Percentiles rank a stretch among this genome's conserved stretches.
Conservation (phyloP, 2,797 vertebrate genomes). For the Sebastes itinus region DNA sequence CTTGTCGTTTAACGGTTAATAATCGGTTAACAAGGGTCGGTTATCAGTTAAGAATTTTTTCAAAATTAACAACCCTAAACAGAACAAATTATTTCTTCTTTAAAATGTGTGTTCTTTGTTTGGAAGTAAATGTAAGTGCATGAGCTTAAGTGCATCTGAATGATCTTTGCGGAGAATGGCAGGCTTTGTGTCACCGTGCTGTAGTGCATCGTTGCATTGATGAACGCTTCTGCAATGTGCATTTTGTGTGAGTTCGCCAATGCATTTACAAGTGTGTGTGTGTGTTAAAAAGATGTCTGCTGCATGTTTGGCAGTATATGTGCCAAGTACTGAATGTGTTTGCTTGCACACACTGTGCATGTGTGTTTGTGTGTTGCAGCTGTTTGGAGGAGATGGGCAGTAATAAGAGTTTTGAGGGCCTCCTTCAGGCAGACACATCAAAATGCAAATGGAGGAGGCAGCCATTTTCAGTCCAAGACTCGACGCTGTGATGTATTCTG, state of each 20-base stretch:
- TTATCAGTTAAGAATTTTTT: no score
- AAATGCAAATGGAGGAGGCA: constrained; percentile 56
- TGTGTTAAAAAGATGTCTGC: background rate
- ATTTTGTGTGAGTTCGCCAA: background rate
- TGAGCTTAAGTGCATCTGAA: background rate
- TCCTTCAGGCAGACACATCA: constrained; percentile 54
- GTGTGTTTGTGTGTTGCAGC: constrained; percentile 7
- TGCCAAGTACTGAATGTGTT: constrained; percentile 3
- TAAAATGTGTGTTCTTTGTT: background rate
- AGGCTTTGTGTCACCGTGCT: background rate
- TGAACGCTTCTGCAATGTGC: background rate
- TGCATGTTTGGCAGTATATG: background rate
- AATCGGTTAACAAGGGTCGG: no score
- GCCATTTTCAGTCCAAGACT: constrained; percentile 18
- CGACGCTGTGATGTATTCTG: constrained; percentile 14
- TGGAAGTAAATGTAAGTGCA: background rate
- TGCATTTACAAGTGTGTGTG: background rate
- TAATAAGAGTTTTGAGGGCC: constrained; percentile 41
- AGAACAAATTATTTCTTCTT: no score
- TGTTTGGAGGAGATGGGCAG: constrained; percentile 19
- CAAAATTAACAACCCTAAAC: no score
- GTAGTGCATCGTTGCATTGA: background rate
- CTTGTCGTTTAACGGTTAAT: no score
- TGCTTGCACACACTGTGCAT: background rate
- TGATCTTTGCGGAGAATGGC: background rate